phyloP scores from a whole-genome alignment of 2,888 invertebrate genomes.

The Galeopsomyia nigrocyanea region DNA sequence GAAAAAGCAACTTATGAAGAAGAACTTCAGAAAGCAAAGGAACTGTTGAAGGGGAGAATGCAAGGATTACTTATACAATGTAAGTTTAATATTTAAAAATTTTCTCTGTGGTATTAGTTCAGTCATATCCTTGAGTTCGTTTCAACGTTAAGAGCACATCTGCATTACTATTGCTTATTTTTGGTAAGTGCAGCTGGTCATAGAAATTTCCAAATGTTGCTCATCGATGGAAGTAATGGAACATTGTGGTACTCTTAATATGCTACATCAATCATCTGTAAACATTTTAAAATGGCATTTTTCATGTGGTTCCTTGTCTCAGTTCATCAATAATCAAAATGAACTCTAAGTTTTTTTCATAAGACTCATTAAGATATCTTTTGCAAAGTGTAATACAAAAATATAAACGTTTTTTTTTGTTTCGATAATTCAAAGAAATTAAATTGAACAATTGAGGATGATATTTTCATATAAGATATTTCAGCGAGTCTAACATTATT shows the following conservation, averaged over 20 bases:
- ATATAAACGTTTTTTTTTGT: not conserved
- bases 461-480: constrained; percentile 39
- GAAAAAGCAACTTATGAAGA: constrained; percentile 92
- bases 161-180: constrained; percentile 55
- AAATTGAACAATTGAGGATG: not conserved
- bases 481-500: constrained; percentile 35
- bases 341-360: constrained; percentile 23
- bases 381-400: constrained; percentile 27
- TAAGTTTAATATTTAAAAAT: constrained; percentile 75
- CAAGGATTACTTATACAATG: constrained; percentile 90
- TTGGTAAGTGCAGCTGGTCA: constrained; percentile 58
- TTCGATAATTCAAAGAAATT: not conserved
- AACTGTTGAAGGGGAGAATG: constrained; percentile 87
- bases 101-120: constrained; percentile 24
- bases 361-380: constrained; percentile 38
- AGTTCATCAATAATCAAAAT: constrained; percentile 35
- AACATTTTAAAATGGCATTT: constrained; percentile 36
- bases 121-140: constrained; percentile 35
- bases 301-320: constrained; percentile 28
- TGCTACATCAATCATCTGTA: constrained; percentile 34
- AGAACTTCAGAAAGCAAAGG: constrained; percentile 87
- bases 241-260: constrained; percentile 31
- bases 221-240: constrained; percentile 11
- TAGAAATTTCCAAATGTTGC: constrained; percentile 38
- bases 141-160: constrained; percentile 52